phyloP scores from a whole-genome alignment of 2,888 invertebrate species.

The Meiosimyza decipiens region DNA sequence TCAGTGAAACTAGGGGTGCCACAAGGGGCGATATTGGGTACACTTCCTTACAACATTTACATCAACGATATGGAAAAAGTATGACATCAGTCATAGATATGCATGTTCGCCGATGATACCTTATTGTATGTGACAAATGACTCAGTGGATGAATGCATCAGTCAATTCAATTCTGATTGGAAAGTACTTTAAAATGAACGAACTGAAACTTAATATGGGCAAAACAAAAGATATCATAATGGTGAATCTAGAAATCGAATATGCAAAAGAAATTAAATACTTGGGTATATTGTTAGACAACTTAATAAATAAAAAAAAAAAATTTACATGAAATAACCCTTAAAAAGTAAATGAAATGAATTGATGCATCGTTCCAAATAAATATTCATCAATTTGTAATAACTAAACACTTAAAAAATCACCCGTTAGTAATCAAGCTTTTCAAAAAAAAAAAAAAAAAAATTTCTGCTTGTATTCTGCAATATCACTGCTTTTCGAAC shows the following conservation, averaged over 20 bases:
- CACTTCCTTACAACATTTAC: background rate
- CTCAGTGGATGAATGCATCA: background rate
- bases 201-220: background rate
- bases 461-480: no score
- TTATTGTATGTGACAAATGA: background rate
- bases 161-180: background rate
- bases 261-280: conserved; percentile 3
- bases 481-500: no score
- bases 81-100: background rate
- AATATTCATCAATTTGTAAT: no score
- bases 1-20: background rate
- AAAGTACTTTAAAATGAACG: background rate
- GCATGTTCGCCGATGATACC: background rate
- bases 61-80: background rate
- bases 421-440: no score
- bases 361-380: no score
- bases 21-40: background rate
- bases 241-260: background rate
- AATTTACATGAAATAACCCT: no score
- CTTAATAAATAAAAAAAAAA: no score
- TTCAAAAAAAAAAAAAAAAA: no score
- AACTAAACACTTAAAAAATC: no score
- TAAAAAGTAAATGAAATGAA: no score
- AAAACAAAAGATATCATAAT: background rate
- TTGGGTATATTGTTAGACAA: background rate